Evolutionary conservation across 2,113 vertebrate genomes (phyloP), one percentile per base, ranked within the genome.

Genomic region (Dryoscopus gambensis): DNA sequence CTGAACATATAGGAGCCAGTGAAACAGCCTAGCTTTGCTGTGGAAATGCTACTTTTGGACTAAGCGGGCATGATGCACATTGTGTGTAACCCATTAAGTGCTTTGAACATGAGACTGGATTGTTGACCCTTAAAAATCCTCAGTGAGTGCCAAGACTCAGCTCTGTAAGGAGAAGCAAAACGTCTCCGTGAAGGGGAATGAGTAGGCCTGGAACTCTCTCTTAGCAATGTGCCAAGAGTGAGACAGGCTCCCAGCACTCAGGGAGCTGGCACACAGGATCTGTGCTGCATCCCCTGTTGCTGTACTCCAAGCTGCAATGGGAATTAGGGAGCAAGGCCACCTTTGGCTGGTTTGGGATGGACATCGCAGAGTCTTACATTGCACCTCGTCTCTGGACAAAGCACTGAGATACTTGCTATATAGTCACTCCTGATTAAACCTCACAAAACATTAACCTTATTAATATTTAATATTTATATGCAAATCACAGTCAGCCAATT

Each of bases 401-500:
- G 24, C 10, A 14, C 87, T 77, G 49, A 56, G 22, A 15, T 52
- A 55, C 56, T 27, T 52, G 9, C 49, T 82, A 5, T 63, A 13
- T 15, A 84, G 83, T 68, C 16, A 39, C 18, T 84, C 14, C 47
- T 64, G 62, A 69, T 84, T 87, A 87, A 90, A 71, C 46, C n/a
- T 84, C 46, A 53, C 47, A 78, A 78, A 88, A 53, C 53, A 78
- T 70, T 88, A 24, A 33, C 56, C 52, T 86, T 71, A 84, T 87
- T 87, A 94, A 88, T 95, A 92, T 92, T 95, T 96, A 84, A 86
- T 75, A 87, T 53, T 75, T 67, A 39, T 84, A 84, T 77, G 69
- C 62, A 94, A 81, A 92, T 94, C 5, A 1, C 15, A 87, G 73
- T 33, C 49, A 71, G 52, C 17, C 73, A 92, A 57, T 93, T 95